Percentiles rank a stretch among this genome's conserved stretches.
phyloP scores from a whole-genome alignment of 2,797 vertebrate genomes.

The Neostethus bicornis region DNA sequence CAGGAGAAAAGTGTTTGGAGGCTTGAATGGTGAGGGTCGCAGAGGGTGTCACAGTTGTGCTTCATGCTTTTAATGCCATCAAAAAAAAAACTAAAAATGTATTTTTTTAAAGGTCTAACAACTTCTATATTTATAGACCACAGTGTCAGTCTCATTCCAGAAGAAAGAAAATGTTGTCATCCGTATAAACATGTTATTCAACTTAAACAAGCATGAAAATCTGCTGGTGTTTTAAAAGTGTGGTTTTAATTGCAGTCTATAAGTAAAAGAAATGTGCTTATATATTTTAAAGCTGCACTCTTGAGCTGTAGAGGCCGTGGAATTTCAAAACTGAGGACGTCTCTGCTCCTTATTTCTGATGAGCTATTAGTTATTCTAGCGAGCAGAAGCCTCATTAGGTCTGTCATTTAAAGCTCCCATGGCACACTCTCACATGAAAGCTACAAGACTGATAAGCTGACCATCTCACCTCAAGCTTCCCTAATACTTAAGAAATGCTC shows the following conservation, averaged over 20 bases:
- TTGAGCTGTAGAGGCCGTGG: conserved; percentile 62
- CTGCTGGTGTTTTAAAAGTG: conserved; percentile 17
- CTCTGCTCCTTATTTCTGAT: conserved; percentile 70
- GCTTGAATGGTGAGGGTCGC: background rate
- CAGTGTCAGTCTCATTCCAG: background rate
- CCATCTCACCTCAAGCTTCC: conserved; percentile 53
- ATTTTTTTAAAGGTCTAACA: background rate
- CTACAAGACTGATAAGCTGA: conserved; percentile 62
- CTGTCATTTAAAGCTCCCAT: conserved; percentile 68
- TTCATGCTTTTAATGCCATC: background rate
- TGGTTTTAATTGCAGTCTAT: conserved; percentile 34
- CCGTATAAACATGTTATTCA: background rate
- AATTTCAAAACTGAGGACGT: conserved; percentile 71
- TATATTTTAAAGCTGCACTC: conserved; percentile 61
- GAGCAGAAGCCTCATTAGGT: conserved; percentile 74
- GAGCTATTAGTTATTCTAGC: conserved; percentile 79
- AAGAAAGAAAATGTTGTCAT: background rate
- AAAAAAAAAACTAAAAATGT: conserved; percentile 1
- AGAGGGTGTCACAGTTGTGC: background rate
- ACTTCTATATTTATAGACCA: background rate
- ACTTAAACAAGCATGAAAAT: conserved; percentile 21
- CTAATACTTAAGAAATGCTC: conserved; percentile 51
- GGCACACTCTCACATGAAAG: conserved; percentile 66
- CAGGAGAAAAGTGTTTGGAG: conserved; percentile 2
- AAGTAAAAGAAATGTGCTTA: conserved; percentile 39